Conservation (phyloP, 2,113 vertebrate species). For the Pavo muticus region DNA sequence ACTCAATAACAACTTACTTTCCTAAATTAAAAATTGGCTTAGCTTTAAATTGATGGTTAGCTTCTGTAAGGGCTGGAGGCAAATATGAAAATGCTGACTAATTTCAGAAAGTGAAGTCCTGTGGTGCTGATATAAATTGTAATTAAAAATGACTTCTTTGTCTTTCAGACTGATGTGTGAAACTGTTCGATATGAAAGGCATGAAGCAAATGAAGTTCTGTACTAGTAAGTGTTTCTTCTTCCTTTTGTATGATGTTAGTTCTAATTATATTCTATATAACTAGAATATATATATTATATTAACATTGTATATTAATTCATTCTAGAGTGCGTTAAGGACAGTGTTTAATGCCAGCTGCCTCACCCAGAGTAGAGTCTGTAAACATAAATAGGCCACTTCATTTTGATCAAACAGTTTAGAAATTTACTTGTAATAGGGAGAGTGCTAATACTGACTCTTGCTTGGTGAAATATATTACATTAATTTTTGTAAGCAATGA, state of each 20-base stretch:
- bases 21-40: background rate
- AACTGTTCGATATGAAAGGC: constrained; percentile 95
- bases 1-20: background rate
- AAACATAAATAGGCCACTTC: background rate
- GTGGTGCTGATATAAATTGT: background rate
- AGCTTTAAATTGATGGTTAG: background rate
- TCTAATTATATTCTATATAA: background rate
- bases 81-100: background rate
- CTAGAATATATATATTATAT: too few species aligned
- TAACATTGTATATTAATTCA: background rate
- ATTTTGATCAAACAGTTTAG: background rate
- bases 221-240: constrained; percentile 92
- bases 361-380: background rate
- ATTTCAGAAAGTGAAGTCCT: background rate
- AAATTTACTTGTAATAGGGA: background rate
- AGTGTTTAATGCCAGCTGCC: background rate
- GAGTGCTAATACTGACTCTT: background rate
- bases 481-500: background rate
- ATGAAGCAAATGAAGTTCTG: constrained; percentile 97
- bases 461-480: background rate
- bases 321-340: background rate
- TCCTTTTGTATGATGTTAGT: background rate
- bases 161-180: constrained; percentile 96
- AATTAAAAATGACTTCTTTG: constrained; percentile 16
- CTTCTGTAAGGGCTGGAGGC: background rate